A percentile compares a stretch with the other conserved stretches of the same genome.
Evolutionary conservation across 1,140 invertebrate genomes (phyloP).

Genomic region (Chironomus striatipennis): DNA sequence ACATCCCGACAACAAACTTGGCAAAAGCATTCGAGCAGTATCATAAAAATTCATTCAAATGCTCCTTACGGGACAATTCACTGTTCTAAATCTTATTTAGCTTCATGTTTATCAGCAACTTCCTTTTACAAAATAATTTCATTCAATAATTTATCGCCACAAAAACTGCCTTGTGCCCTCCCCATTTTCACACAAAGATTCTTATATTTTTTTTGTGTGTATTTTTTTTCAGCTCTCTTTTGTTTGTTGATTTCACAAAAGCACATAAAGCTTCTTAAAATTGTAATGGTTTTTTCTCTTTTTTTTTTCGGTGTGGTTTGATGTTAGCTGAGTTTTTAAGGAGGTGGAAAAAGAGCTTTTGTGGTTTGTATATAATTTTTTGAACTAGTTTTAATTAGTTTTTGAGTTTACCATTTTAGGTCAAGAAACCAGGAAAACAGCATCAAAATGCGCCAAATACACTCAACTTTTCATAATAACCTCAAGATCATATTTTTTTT

Average conservation of each 20-base stretch:
- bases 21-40: not conserved
- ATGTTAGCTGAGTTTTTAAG: too few relatives aligned
- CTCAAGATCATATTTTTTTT: too few relatives aligned
- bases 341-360: too few relatives aligned
- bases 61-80: not conserved
- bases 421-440: too few relatives aligned
- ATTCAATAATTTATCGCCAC: not conserved
- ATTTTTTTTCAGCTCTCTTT: not conserved
- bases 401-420: too few relatives aligned
- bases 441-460: too few relatives aligned
- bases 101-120: constrained; percentile 19
- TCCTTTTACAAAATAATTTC: constrained; percentile 8
- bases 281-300: not conserved
- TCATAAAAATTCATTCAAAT: constrained; percentile 8
- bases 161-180: not conserved
- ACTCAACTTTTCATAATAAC: too few relatives aligned
- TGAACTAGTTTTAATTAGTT: too few relatives aligned
- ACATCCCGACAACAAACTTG: too few relatives aligned
- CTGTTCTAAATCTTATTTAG: not conserved
- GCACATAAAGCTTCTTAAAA: not conserved
- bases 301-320: not conserved
- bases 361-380: too few relatives aligned
- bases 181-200: not conserved
- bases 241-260: not conserved
- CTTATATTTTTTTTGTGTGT: not conserved